Percentiles rank a stretch among this genome's conserved stretches.
Conservation (phyloP, 2,113 vertebrate species). For the Oenanthe melanoleuca region DNA sequence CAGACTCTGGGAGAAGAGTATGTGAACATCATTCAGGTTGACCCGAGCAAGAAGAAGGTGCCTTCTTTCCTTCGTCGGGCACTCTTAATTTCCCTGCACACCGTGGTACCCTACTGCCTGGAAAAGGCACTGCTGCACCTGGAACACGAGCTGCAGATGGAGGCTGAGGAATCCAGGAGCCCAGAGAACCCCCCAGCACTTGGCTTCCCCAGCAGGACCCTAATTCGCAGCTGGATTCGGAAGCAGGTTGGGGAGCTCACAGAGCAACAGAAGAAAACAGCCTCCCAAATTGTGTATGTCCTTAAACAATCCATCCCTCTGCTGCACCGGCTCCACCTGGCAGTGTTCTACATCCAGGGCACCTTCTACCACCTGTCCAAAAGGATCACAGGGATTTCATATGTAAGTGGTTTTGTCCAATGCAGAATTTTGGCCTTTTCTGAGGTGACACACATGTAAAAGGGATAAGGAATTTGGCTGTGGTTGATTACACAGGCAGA, state of each 20-base stretch:
- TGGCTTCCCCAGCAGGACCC: not conserved
- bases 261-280: constrained; percentile 76
- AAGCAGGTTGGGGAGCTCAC: constrained; percentile 60
- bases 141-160: constrained; percentile 83
- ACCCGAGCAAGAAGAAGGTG: constrained; percentile 76
- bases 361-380: constrained; percentile 90
- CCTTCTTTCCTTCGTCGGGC: constrained; percentile 78
- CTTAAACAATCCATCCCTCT: constrained; percentile 78
- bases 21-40: constrained; percentile 88
- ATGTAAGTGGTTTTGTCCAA: constrained; percentile 76
- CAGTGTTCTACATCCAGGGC: constrained; percentile 87
- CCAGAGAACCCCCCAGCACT: constrained; percentile 23
- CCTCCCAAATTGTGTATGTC: constrained; percentile 52
- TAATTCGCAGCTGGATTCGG: constrained; percentile 72
- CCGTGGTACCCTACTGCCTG: constrained; percentile 84
- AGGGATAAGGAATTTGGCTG: not conserved
- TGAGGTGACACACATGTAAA: accelerated
- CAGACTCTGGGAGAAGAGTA: constrained; percentile 97
- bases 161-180: not conserved
- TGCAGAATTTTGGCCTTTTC: not conserved
- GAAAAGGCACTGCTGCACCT: constrained; percentile 85
- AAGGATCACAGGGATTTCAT: constrained; percentile 81
- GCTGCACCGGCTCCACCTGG: constrained; percentile 84
- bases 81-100: constrained; percentile 76
- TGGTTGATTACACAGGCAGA: not conserved